Conservation (phyloP, 2,888 invertebrate genomes). For the Callimorpha dominula region DNA sequence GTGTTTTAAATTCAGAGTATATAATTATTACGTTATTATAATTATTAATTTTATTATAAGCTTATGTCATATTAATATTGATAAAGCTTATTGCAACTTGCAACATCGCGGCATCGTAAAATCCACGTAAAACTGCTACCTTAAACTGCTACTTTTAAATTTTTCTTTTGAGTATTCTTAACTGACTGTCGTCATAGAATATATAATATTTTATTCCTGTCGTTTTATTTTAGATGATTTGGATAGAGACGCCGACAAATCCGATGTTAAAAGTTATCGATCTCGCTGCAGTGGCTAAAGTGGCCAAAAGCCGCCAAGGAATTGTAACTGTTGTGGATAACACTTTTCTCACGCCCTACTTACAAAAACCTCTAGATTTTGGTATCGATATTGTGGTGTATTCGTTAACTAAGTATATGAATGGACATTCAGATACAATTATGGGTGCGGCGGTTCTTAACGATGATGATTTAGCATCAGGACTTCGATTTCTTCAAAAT, state of each 20-base stretch:
- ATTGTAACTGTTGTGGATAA: slow-evolving; percentile 49
- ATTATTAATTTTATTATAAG: slow-evolving; percentile 8
- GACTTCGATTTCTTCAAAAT: slow-evolving; percentile 95
- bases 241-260: slow-evolving; percentile 99
- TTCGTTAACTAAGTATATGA: slow-evolving; percentile 99
- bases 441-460: slow-evolving; percentile 96
- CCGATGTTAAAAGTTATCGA: slow-evolving; percentile 96
- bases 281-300: slow-evolving; percentile 89
- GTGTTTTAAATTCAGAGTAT: slow-evolving; percentile 40
- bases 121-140: not conserved
- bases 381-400: slow-evolving; percentile 97
- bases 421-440: slow-evolving; percentile 98
- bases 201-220: slow-evolving; percentile 9
- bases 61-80: not conserved
- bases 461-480: slow-evolving; percentile 89
- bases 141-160: not conserved
- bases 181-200: not conserved
- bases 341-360: slow-evolving; percentile 92
- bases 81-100: slow-evolving; percentile 8
- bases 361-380: slow-evolving; percentile 95
- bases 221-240: slow-evolving; percentile 89
- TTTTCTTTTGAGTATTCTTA: not conserved
- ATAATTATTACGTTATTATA: slow-evolving; percentile 29
- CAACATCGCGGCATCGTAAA: no score
- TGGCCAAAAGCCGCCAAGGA: slow-evolving; percentile 69